A percentile compares a stretch with the other conserved stretches of the same genome.
Conservation (phyloP, 1,140 invertebrate species). For the Aphelenchoides besseyi region DNA sequence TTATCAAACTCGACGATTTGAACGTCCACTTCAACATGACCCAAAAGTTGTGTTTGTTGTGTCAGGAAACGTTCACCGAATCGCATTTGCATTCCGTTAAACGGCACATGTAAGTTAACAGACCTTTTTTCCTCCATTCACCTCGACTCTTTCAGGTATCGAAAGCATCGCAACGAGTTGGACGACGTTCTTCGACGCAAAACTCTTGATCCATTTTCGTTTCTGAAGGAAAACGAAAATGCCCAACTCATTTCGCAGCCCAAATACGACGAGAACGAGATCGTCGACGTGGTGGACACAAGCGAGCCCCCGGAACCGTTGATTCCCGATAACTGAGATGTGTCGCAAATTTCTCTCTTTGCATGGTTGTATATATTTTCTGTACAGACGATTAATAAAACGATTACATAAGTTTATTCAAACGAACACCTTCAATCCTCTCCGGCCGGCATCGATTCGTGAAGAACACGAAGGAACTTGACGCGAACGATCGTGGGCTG, state of each 20-base stretch:
- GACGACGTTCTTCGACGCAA: conserved; percentile 12
- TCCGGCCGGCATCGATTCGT: conserved; percentile 93
- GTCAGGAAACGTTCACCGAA: conserved; percentile 13
- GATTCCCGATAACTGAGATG: not conserved
- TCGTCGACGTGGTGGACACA: not conserved
- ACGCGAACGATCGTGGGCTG: conserved; percentile 94
- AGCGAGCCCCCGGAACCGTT: not conserved
- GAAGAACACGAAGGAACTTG: conserved; percentile 88
- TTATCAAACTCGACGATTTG: conserved; percentile 14
- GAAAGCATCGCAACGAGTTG: conserved; percentile 5
- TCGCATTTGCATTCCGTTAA: conserved; percentile 10
- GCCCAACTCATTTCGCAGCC: not conserved
- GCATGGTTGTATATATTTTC: no score
- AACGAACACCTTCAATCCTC: conserved; percentile 71
- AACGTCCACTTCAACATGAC: conserved; percentile 4
- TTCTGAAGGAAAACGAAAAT: not conserved
- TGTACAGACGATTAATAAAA: not conserved
- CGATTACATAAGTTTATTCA: not conserved
- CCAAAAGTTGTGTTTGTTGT: conserved; percentile 16
- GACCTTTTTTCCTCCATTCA: not conserved
- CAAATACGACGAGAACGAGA: not conserved
- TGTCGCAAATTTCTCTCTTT: no score
- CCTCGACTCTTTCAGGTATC: not conserved
- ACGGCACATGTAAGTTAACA: conserved; percentile 6
- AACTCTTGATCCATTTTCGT: not conserved